Percentiles rank a stretch among this genome's conserved stretches.
These are phyloP conservation scores for Bombyx mori DNA, from an alignment of 1,140 invertebrate species.

Conservation along the genomic window ASM3026992v2 NC_085110.1:13325001-13325500, in stretches of 20 bases:
- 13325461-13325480: too few species aligned
- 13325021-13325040: constrained; percentile 42
- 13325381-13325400: too few species aligned
- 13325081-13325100: constrained; percentile 56
- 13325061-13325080: constrained; percentile 51
- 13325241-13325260: background rate
- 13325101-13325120: constrained; percentile 44
- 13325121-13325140: constrained; percentile 3
- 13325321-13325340: too few species aligned
- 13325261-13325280: too few species aligned
- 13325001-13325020: constrained; percentile 40
- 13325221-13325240: background rate
- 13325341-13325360: too few species aligned
- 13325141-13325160: constrained; percentile 1
- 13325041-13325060: constrained; percentile 44
- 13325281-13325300: too few species aligned
- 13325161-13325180: background rate
- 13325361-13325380: too few species aligned
- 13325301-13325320: too few species aligned
- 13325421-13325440: too few species aligned
- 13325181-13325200: background rate
- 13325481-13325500: too few species aligned
- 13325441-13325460: too few species aligned
- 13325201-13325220: background rate
- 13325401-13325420: too few species aligned